Percentiles rank a stretch among this genome's conserved stretches.
These are phyloP conservation scores for Tupaia chinensis DNA, from an alignment of 2,113 vertebrate genomes.

Conservation along the genomic window DNA sequence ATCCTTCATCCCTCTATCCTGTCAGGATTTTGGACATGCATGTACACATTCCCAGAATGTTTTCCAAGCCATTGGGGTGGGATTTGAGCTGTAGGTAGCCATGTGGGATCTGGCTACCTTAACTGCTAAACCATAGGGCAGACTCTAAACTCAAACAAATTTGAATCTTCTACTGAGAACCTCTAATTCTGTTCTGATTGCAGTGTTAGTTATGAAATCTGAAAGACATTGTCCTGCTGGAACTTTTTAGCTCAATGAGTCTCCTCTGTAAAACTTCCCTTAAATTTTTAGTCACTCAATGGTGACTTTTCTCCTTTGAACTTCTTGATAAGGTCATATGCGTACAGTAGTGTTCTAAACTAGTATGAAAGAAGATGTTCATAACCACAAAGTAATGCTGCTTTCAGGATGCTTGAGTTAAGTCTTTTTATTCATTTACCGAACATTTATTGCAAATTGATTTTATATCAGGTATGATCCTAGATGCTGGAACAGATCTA, in stretches of 20 bases:
- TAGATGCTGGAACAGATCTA: neutral
- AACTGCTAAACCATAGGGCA: too few species aligned
- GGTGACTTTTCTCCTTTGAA: neutral
- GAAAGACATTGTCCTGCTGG: neutral
- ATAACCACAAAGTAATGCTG: neutral
- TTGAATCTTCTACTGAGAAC: neutral
- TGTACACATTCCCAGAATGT: too few species aligned
- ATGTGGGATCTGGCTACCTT: too few species aligned
- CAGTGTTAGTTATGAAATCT: neutral
- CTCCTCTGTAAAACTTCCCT: neutral
- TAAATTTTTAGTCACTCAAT: neutral
- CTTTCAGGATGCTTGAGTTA: constrained; percentile 27
- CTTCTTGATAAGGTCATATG: neutral
- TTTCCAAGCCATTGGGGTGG: too few species aligned
- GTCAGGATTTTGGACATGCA: too few species aligned
- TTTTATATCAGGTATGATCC: constrained; percentile 66
- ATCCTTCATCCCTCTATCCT: too few species aligned
- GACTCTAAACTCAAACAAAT: neutral
- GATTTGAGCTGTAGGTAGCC: too few species aligned
- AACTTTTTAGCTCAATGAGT: neutral
- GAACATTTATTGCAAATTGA: constrained; percentile 69
- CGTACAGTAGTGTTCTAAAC: neutral
- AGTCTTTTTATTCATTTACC: constrained; percentile 44
- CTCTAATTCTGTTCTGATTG: neutral
- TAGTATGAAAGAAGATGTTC: neutral